Evolutionary conservation across 2,888 invertebrate genomes (phyloP), one percentile per base, ranked within the genome.

Genomic region (Polymixis lichenea): DNA sequence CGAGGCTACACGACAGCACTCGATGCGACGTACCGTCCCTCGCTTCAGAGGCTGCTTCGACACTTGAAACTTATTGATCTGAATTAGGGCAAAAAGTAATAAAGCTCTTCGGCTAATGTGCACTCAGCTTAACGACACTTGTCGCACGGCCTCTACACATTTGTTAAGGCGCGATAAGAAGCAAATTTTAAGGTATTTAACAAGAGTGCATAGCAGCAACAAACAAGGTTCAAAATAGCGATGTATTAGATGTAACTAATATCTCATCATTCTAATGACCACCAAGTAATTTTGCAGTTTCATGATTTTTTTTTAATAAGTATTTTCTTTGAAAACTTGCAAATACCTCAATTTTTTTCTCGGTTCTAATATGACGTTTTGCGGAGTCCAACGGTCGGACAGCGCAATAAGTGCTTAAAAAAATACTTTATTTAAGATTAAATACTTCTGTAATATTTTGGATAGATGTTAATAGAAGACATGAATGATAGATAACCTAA

Each of bases 1-100:
- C 88, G 86, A 85, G 89, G 82, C 56, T 80, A 77, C 89, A 86
- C 84, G 82, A 83, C 87, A 64, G 75, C 78, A 84, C 78, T 82
- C 72, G 66, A 79, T 60, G 78, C 72, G 75, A 79, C 71, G 70
- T 65, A 70, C 73, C 72, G 70, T 65, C 56, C 51, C 68, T 76
- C 74, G 69, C 64, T 72, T 69, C 68, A 78, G 69, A 71, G 32
- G 78, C 78, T 84, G 77, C 76, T 77, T 74, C 69, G 75, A 80
- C 78, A 83, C 75, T 77, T 80, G 56, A 83, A 80, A 70, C 77
- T 81, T 81, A 75, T 78, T 84, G 77, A 75, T 75, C 75, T 65
- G 75, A 77, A 84, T 72, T 79, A 72, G 72, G 55, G 72, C 66
- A 79, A 79, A 83, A 75, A 75, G 70, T 75, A 70, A 79, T 64